phyloP scores from a whole-genome alignment of 2,113 vertebrate genomes.

The Corydoras maculifer region DNA sequence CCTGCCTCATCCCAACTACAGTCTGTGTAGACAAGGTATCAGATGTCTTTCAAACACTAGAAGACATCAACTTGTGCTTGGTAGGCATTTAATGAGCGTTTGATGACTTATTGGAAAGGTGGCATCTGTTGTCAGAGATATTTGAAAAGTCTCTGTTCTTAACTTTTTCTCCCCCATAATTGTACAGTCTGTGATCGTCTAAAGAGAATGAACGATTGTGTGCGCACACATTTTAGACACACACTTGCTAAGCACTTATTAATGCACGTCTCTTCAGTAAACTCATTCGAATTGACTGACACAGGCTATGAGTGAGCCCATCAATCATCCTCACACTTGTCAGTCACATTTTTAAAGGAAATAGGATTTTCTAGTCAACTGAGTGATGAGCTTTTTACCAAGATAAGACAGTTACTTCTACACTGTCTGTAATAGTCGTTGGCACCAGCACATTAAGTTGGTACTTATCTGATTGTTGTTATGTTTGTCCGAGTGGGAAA shows the following conservation, averaged over 20 bases:
- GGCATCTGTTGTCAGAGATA: no score
- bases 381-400: conserved; percentile 19
- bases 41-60: no score
- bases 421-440: conserved; percentile 11
- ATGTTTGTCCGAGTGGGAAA: no score
- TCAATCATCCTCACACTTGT: conserved; percentile 19
- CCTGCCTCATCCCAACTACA: no score
- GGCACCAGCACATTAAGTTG: not conserved
- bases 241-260: conserved; percentile 1
- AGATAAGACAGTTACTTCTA: conserved; percentile 12
- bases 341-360: conserved; percentile 8
- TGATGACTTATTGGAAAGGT: no score
- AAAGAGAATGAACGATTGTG: not conserved
- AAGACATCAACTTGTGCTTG: no score
- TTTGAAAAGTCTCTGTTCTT: no score
- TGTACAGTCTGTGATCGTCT: not conserved
- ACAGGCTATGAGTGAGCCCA: conserved; percentile 13
- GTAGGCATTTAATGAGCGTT: no score
- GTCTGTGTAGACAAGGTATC: no score
- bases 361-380: conserved; percentile 20
- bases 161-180: no score
- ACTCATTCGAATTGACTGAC: conserved; percentile 18
- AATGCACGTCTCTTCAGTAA: conserved; percentile 24
- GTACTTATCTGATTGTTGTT: no score
- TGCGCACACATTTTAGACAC: not conserved